A percentile compares a stretch with the other conserved stretches of the same genome.
Evolutionary conservation across 2,113 vertebrate genomes (phyloP).

Genomic region (Scomber scombrus): DNA sequence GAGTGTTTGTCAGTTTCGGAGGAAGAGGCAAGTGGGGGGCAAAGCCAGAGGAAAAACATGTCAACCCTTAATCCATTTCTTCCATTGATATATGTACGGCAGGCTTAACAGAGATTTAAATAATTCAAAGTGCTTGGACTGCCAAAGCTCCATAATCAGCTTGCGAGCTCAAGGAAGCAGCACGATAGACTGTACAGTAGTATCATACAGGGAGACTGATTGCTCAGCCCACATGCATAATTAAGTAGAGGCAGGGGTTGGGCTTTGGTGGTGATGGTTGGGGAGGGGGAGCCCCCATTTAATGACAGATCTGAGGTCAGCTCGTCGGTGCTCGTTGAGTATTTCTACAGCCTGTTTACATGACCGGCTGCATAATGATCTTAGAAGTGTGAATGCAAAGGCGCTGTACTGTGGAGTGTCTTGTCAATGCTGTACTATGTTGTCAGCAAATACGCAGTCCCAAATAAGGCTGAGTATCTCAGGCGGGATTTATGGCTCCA

Average conservation of each 20-base stretch:
- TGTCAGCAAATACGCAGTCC: slow-evolving; percentile 45
- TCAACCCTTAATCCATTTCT: slow-evolving; percentile 84
- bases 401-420: neutral
- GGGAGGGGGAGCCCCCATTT: slow-evolving; percentile 67
- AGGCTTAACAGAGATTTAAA: slow-evolving; percentile 91
- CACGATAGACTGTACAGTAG: slow-evolving; percentile 76
- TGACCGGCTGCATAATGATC: slow-evolving; percentile 47
- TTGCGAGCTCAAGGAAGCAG: slow-evolving; percentile 82
- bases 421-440: slow-evolving; percentile 20
- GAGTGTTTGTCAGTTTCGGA: slow-evolving; percentile 62
- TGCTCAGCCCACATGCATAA: slow-evolving; percentile 86
- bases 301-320: slow-evolving; percentile 77
- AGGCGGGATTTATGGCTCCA: slow-evolving; percentile 66
- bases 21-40: slow-evolving; percentile 55
- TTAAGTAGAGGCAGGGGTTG: slow-evolving; percentile 78
- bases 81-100: slow-evolving; percentile 83
- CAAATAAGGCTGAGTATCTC: slow-evolving; percentile 36
- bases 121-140: slow-evolving; percentile 89
- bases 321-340: neutral
- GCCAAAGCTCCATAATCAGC: slow-evolving; percentile 89
- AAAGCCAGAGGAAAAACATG: slow-evolving; percentile 74
- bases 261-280: neutral
- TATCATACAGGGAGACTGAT: slow-evolving; percentile 64
- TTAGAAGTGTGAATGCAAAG: slow-evolving; percentile 40
- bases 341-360: slow-evolving; percentile 57